Evolutionary conservation across 2,797 vertebrate genomes (phyloP), one percentile per base, ranked within the genome.

Genomic region (Heteromormyrus szaboi): DNA sequence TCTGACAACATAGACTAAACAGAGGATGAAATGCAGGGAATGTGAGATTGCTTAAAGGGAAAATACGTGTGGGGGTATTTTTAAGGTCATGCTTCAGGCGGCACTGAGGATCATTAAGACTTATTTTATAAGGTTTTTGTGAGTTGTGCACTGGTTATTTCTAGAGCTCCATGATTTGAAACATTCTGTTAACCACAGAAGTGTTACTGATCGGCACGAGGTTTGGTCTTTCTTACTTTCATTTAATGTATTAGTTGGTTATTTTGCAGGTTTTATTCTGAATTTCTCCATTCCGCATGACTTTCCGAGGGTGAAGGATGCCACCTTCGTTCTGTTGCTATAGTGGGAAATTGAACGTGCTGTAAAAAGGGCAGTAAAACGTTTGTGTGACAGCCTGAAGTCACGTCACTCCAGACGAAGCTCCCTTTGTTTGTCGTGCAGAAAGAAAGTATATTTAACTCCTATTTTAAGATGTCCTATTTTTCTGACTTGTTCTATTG

Each of bases 401-500:
- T 86, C n/a, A 54, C n/a, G 33, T 86, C 53, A 33, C 6, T 33
- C 22, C 29, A 86, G 84, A 86, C 29, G 25, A 53, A 86, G 14
- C 33, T 59, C 33, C 53, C 14, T 54, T 86, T 59, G 51, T 86
- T 53, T 86, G 53, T 44, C 14, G 53, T 59, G 22, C 48, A n/a
- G 25, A 86, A 51, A 37, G 87, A 37, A 86, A 86, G 53, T 56
- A 54, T 17, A 86, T 76, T 88, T 25, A 37, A 29, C 46, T 88
- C 33, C 65, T 68, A 68, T 88, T 88, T 72, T 68, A 22, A 72
- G 65, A 68, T 68, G 87, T 50, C 65, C 33, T 87, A 41, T 37
- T 68, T 88, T 76, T 53, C 48, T 25, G n/a, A 48, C 44, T 48
- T 48, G 19, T 76, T 76, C 65, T 19, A 72, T 72, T 48, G 59